Percentiles rank a stretch among this genome's conserved stretches.
Conservation (phyloP, 2,113 vertebrate genomes). For the Perca schrenkii region DNA sequence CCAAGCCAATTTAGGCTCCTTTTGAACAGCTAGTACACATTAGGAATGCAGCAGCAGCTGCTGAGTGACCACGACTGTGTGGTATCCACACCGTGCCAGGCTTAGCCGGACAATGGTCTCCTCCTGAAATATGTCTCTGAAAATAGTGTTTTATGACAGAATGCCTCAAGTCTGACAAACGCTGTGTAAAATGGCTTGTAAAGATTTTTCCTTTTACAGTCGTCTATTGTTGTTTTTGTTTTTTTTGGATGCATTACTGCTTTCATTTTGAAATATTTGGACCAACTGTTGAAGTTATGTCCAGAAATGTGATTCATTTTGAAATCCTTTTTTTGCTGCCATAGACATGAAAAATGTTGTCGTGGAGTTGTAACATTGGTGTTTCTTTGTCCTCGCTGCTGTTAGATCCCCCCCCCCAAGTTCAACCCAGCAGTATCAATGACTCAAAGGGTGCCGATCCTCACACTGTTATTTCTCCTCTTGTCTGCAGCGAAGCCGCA, state of each 20-base stretch:
- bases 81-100: slow-evolving; percentile 61
- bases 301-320: slow-evolving; percentile 23
- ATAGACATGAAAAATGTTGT: not conserved
- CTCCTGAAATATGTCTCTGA: slow-evolving; percentile 42
- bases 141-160: slow-evolving; percentile 57
- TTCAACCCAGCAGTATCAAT: slow-evolving; percentile 49
- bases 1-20: slow-evolving; percentile 60
- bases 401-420: not conserved
- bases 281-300: not conserved
- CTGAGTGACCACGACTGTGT: slow-evolving; percentile 55
- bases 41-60: slow-evolving; percentile 73
- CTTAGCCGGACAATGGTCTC: slow-evolving; percentile 56
- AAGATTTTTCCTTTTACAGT: slow-evolving; percentile 10
- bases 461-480: slow-evolving; percentile 67
- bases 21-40: slow-evolving; percentile 59
- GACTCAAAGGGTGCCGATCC: slow-evolving; percentile 31
- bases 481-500: slow-evolving; percentile 90
- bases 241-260: not conserved
- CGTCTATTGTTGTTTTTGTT: slow-evolving; percentile 1
- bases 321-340: not conserved
- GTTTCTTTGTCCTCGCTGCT: slow-evolving; percentile 8
- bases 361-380: not conserved
- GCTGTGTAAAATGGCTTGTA: slow-evolving; percentile 34
- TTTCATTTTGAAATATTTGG: slow-evolving; percentile 14
- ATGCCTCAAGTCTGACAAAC: slow-evolving; percentile 42